phyloP scores from a whole-genome alignment of 2,797 vertebrate genomes.

The Malacoctenus gilli region DNA sequence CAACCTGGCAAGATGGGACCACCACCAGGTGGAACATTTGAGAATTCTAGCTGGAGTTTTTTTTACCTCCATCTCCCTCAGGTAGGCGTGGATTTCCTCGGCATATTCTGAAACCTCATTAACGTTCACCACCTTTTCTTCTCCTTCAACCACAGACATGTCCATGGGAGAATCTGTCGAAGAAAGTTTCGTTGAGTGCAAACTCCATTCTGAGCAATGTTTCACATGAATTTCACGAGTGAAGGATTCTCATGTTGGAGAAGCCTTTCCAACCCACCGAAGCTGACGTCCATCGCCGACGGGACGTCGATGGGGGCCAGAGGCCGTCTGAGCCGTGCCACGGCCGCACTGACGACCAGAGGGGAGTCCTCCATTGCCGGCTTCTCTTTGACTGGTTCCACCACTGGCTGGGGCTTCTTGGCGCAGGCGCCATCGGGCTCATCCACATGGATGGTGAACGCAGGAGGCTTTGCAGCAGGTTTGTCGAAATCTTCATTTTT shows the following conservation, averaged over 20 bases:
- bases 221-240: no score
- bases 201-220: fast-evolving
- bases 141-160: conserved; percentile 88
- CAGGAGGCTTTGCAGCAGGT: conserved; percentile 66
- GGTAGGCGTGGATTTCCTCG: conserved; percentile 88
- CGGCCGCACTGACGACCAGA: conserved; percentile 77
- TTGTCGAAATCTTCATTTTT: conserved; percentile 79
- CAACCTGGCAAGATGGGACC: no score
- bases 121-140: conserved; percentile 80
- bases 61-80: conserved; percentile 94
- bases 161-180: conserved; percentile 94
- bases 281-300: conserved; percentile 86
- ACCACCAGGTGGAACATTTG: no score
- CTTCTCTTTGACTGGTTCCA: conserved; percentile 40
- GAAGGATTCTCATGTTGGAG: no score
- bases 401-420: conserved; percentile 67
- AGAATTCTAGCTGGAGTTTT: no score
- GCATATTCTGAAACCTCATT: conserved; percentile 90
- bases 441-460: conserved; percentile 87
- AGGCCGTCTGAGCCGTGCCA: conserved; percentile 84
- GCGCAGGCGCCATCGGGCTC: conserved; percentile 81
- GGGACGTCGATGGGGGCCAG: conserved; percentile 83
- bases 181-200: no score
- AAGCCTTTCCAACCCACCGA: conserved; percentile 81
- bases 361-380: conserved; percentile 52